These are phyloP conservation scores for Heliconius cydno DNA, from an alignment of 2,888 invertebrate genomes.

Conservation along the genomic window DNA sequence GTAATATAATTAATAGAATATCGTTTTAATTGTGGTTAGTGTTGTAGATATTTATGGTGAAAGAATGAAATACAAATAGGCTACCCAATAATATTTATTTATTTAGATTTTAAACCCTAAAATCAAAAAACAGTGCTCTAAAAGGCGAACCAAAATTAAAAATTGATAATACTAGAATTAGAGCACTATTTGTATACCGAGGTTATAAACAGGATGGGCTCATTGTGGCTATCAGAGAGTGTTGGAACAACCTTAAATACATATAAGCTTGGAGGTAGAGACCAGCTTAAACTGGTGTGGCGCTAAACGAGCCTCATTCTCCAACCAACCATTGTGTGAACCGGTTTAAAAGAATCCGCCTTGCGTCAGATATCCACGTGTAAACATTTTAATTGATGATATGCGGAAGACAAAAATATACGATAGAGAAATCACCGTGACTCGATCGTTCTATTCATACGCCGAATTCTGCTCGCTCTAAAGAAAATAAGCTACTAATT, in stretches of 20 bases:
- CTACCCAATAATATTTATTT: neutral
- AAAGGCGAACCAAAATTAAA: neutral
- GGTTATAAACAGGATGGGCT: conserved; percentile 28
- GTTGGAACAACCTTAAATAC: conserved; percentile 29
- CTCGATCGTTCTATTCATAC: conserved; percentile 59
- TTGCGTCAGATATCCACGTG: conserved; percentile 78
- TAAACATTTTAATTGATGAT: conserved; percentile 81
- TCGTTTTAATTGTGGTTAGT: neutral
- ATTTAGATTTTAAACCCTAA: neutral
- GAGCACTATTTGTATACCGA: conserved; percentile 17
- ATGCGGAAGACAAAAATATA: conserved; percentile 76
- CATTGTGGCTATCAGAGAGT: conserved; percentile 40
- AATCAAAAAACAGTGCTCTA: neutral
- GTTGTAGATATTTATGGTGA: neutral
- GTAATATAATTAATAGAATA: neutral
- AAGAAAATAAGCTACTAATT: conserved; percentile 40
- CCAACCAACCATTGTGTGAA: conserved; percentile 72
- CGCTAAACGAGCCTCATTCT: conserved; percentile 72
- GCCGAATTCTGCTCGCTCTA: conserved; percentile 50
- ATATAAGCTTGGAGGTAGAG: conserved; percentile 47
- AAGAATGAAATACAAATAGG: neutral
- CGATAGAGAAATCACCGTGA: conserved; percentile 64
- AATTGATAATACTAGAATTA: neutral
- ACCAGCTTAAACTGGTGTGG: conserved; percentile 66
- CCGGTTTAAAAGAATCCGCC: conserved; percentile 75